phyloP scores from a whole-genome alignment of 1,140 invertebrate species.

The Choristoneura fumiferana region DNA sequence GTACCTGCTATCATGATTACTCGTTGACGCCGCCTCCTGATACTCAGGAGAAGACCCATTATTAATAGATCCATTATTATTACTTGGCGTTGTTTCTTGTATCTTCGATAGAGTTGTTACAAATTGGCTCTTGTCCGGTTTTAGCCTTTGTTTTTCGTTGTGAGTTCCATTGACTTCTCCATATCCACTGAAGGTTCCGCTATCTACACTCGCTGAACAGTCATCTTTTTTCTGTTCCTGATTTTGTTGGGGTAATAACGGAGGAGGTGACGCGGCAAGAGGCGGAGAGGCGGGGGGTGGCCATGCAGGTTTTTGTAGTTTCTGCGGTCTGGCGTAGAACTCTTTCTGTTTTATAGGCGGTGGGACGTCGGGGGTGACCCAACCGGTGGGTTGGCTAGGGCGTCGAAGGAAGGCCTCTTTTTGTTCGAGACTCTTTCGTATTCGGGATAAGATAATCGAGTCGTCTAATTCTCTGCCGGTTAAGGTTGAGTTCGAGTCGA shows the following conservation, averaged over 20 bases:
- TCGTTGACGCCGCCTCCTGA: conserved; percentile 45
- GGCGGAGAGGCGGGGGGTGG: conserved; percentile 80
- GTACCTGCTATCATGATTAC: conserved; percentile 71
- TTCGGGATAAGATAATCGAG: conserved; percentile 83
- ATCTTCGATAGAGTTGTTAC: conserved; percentile 81
- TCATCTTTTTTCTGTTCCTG: conserved; percentile 60
- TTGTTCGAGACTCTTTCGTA: conserved; percentile 90
- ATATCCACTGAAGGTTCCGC: conserved; percentile 67
- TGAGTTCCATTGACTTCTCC: conserved; percentile 66
- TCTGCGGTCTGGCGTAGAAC: conserved; percentile 88
- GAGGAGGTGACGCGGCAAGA: conserved; percentile 58
- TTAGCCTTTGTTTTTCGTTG: conserved; percentile 59
- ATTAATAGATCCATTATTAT: conserved; percentile 56
- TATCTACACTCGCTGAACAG: conserved; percentile 67
- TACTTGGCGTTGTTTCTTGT: conserved; percentile 79
- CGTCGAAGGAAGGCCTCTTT: conserved; percentile 92
- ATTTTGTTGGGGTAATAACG: conserved; percentile 35
- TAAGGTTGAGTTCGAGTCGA: conserved; percentile 83
- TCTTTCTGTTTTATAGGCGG: conserved; percentile 81
- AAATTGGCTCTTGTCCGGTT: conserved; percentile 78
- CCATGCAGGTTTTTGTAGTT: conserved; percentile 86
- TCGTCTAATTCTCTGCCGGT: conserved; percentile 83
- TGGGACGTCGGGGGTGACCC: conserved; percentile 71
- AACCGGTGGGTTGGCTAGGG: conserved; percentile 83
- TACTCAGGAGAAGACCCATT: conserved; percentile 56